Evolutionary conservation across 2,113 vertebrate species (phyloP).

Genomic region (Periophthalmodon schlosseri): DNA sequence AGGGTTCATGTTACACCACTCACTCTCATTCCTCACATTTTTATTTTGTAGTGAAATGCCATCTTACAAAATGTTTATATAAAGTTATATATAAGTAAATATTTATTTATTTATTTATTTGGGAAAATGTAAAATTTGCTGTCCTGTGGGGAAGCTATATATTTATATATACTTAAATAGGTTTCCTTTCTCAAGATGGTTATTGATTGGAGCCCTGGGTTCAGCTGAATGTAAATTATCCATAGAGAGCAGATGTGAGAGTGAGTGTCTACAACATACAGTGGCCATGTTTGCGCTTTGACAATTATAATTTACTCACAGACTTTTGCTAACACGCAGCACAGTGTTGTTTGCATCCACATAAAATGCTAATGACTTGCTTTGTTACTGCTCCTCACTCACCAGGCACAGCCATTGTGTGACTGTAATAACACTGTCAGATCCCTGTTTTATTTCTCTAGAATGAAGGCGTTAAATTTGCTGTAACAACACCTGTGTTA

Average conservation of each 20-base stretch:
- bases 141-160: too few species aligned
- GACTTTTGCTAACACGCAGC: not conserved
- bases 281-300: not conserved
- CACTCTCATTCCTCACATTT: not conserved
- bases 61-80: not conserved
- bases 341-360: not conserved
- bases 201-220: not conserved
- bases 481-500: not conserved
- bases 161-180: slow-evolving; percentile 1
- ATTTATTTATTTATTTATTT: too few species aligned
- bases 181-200: not conserved
- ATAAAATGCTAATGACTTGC: not conserved
- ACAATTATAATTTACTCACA: not conserved
- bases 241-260: not conserved
- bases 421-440: slow-evolving; percentile 3
- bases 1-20: not conserved
- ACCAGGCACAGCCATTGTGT: slow-evolving; percentile 2
- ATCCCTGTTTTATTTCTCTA: not conserved
- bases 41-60: not conserved
- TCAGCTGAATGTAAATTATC: not conserved
- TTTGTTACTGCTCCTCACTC: not conserved
- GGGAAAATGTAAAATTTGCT: too few species aligned
- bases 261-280: not conserved
- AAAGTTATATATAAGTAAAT: too few species aligned
- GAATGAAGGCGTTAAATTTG: not conserved